Percentiles rank a stretch among this genome's conserved stretches.
Conservation (phyloP, 2,888 invertebrate species). For the Gari tellinella region DNA sequence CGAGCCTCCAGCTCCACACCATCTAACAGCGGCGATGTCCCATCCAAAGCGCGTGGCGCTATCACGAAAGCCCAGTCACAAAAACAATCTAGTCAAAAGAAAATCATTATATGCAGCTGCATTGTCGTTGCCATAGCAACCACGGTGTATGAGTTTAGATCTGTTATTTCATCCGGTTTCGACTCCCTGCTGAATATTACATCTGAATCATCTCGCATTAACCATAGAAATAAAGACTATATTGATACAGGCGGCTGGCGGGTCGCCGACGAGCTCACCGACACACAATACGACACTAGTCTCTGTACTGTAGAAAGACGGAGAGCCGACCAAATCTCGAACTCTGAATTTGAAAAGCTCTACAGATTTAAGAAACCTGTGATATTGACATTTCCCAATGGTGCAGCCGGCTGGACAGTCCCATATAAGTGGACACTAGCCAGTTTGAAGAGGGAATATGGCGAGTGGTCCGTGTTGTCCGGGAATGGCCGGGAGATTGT, state of each 20-base stretch:
- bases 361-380: conserved; percentile 76
- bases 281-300: conserved; percentile 51
- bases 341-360: conserved; percentile 69
- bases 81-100: no score
- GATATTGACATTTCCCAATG: conserved; percentile 74
- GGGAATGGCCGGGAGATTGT: conserved; percentile 79
- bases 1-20: no score
- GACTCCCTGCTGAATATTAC: no score
- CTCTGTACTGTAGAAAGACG: conserved; percentile 72
- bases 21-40: no score
- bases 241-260: conserved; percentile 66
- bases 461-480: conserved; percentile 70
- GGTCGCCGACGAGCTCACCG: conserved; percentile 55
- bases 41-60: no score
- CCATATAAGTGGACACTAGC: conserved; percentile 70
- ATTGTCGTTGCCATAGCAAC: no score
- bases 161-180: no score
- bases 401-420: conserved; percentile 77
- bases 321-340: conserved; percentile 60
- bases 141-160: no score
- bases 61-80: no score
- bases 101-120: no score
- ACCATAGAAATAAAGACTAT: no score
- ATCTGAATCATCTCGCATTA: no score
- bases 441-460: conserved; percentile 69